Percentiles rank a stretch among this genome's conserved stretches.
Evolutionary conservation across 2,888 invertebrate species (phyloP).

Genomic region (Nemotelus nigrinus): DNA sequence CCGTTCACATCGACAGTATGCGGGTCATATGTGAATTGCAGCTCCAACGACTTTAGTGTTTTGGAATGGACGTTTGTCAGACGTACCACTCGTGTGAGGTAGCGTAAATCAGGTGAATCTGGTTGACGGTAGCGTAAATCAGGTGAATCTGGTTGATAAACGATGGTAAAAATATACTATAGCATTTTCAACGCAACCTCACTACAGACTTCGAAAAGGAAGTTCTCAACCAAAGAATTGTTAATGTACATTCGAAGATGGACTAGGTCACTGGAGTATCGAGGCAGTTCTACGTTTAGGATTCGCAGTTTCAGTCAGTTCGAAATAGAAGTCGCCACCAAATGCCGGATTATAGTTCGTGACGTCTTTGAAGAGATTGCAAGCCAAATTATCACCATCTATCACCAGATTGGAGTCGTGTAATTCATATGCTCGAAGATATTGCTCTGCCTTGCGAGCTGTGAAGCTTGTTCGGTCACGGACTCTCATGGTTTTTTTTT

Average conservation of each 20-base stretch:
- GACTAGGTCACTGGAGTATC: constrained; percentile 75
- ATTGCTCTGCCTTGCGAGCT: constrained; percentile 71
- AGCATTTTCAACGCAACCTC: constrained; percentile 71
- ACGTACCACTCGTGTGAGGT: constrained; percentile 59
- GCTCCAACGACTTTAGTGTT: constrained; percentile 54
- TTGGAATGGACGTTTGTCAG: constrained; percentile 60
- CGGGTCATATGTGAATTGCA: constrained; percentile 52
- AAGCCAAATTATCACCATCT: no score
- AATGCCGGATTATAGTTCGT: no score
- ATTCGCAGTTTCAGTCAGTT: constrained; percentile 75
- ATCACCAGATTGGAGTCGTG: no score
- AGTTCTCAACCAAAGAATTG: constrained; percentile 78
- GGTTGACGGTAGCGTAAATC: no score
- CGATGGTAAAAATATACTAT: constrained; percentile 68
- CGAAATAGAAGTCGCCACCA: no score
- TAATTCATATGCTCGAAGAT: constrained; percentile 72
- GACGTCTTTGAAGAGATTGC: no score
- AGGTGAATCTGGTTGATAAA: no score
- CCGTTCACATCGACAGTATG: constrained; percentile 55
- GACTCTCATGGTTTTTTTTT: constrained; percentile 85
- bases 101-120: constrained; percentile 57
- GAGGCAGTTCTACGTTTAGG: constrained; percentile 70
- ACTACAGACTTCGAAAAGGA: constrained; percentile 70
- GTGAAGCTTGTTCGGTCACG: constrained; percentile 85
- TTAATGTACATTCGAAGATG: constrained; percentile 73